Conservation (phyloP, 2,888 invertebrate species). For the Leucophenga maculata region DNA sequence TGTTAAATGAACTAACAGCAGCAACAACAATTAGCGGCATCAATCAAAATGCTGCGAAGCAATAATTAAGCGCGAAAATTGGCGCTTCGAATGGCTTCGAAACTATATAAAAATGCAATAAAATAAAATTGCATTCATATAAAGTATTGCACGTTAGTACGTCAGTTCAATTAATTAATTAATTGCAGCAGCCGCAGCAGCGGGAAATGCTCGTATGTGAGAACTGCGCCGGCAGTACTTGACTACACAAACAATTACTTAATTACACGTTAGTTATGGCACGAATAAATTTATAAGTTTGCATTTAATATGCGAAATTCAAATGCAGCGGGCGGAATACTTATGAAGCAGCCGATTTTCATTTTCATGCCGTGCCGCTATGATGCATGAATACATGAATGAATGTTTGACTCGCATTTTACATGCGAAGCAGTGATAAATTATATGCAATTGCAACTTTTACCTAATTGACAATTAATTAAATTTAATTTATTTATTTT, state of each 20-base stretch:
- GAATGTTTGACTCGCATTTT: background rate
- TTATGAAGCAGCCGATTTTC: background rate
- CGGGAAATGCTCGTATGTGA: background rate
- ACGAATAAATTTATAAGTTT: slow-evolving; percentile 16
- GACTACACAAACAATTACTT: slow-evolving; percentile 10
- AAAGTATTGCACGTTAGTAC: background rate
- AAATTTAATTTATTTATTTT: slow-evolving; percentile 4
- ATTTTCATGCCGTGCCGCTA: background rate
- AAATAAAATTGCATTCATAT: slow-evolving; percentile 29
- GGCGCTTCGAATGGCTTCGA: slow-evolving; percentile 42
- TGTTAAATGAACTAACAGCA: background rate
- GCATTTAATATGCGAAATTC: background rate
- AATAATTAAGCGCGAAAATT: slow-evolving; percentile 33
- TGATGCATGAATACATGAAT: background rate
- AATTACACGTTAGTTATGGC: slow-evolving; percentile 23
- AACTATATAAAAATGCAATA: background rate
- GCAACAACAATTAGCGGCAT: slow-evolving; percentile 18
- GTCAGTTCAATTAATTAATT: slow-evolving; percentile 28
- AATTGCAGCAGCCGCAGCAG: slow-evolving; percentile 4
- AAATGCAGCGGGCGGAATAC: slow-evolving; percentile 3
- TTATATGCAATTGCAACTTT: slow-evolving; percentile 32
- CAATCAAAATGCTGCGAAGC: slow-evolving; percentile 8
- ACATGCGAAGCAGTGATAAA: slow-evolving; percentile 17
- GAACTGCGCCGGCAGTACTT: background rate
- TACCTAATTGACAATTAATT: slow-evolving; percentile 38